These are phyloP conservation scores for Protomyctophum bolini DNA, from an alignment of 2,113 vertebrate species.

Conservation along the genomic window DNA sequence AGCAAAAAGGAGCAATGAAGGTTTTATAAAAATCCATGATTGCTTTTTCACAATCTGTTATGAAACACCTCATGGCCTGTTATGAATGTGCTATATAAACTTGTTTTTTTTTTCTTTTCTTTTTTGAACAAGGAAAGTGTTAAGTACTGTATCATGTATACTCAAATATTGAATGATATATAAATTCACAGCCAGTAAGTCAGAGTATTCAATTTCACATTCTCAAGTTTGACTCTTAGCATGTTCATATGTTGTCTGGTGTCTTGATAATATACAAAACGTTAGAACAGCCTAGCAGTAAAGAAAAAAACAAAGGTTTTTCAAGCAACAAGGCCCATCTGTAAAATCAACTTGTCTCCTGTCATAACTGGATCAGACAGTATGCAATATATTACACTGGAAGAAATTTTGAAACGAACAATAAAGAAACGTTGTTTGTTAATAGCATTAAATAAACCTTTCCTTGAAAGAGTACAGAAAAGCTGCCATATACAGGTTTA, in stretches of 20 bases:
- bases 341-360: slow-evolving; percentile 58
- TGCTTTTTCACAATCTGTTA: slow-evolving; percentile 38
- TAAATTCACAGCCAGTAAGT: slow-evolving; percentile 81
- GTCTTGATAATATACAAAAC: slow-evolving; percentile 76
- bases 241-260: slow-evolving; percentile 59
- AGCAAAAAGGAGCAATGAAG: neutral
- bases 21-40: slow-evolving; percentile 19
- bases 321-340: slow-evolving; percentile 70
- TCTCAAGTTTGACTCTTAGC: slow-evolving; percentile 69
- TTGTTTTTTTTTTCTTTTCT: slow-evolving; percentile 27
- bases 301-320: slow-evolving; percentile 65
- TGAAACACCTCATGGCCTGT: slow-evolving; percentile 58
- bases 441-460: slow-evolving; percentile 65
- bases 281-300: slow-evolving; percentile 71
- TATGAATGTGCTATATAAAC: slow-evolving; percentile 56
- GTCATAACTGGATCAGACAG: slow-evolving; percentile 59
- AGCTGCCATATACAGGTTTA: slow-evolving; percentile 77
- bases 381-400: slow-evolving; percentile 72
- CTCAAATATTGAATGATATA: slow-evolving; percentile 65
- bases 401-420: slow-evolving; percentile 62
- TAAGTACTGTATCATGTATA: slow-evolving; percentile 48
- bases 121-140: slow-evolving; percentile 45
- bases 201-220: slow-evolving; percentile 73
- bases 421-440: slow-evolving; percentile 45
- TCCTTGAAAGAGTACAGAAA: slow-evolving; percentile 68